Base-by-base conservation (phyloP, 1,140 invertebrate species). In the Magallana ariakensis region DNA sequence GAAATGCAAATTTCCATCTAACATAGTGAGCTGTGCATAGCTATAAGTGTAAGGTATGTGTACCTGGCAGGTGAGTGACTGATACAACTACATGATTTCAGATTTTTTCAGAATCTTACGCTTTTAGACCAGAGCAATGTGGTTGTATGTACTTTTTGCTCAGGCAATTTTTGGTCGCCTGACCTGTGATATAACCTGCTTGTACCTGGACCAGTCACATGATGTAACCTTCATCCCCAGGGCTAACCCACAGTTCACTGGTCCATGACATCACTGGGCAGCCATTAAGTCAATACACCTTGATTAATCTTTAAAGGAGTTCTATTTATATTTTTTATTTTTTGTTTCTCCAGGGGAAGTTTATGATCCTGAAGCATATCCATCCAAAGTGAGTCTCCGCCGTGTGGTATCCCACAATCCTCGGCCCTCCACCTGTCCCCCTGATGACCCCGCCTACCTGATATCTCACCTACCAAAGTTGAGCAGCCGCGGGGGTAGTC, bases 281-380 rank as follows among this genome's bases (percentile, higher is more conserved):
- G 15, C 22, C 66, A 75, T 46, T 26, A 33, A 19, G 13, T 60
- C 13, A 75, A 75, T 75, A 26, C 19, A 22, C 62, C 5, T 26
- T 26, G 22, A 75, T 75, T 26, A 5, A 46, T 82, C 10, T 82
- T 15, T 6, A 54, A n/a, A 56, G 54, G 10, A 9, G 33, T 9
- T 53, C 9, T 46, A 56, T 19, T 85, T 46, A 54, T 26, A 11
- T 81, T 16, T 19, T 81, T 8, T 22, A 13, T 80, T 80, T 80
- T 55, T 80, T 80, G 33, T 33, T 82, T 46, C 83, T 84, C 8
- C 66, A 87, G 86, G 86, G 82, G 86, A 87, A 33, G 56, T 87
- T 8, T 84, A 87, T 33, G 83, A 84, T 58, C 82, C 86, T 84
- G 86, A 87, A 15, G 66, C 33, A 53, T 62, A 83, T 6, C n/a